Conservation (phyloP, 2,797 vertebrate genomes). For the Chrysolophus pictus region DNA sequence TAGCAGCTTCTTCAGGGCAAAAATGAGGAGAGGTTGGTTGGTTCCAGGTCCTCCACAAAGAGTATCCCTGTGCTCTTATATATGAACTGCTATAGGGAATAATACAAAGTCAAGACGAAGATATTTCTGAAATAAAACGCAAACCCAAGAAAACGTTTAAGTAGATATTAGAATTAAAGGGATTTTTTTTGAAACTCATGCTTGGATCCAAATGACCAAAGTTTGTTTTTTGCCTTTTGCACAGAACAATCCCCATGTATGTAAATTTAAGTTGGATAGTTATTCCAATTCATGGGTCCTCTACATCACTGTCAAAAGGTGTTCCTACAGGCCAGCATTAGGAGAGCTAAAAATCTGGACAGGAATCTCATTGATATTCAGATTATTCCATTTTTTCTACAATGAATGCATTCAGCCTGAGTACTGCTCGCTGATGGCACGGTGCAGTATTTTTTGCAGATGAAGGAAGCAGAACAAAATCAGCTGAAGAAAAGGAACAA, state of each 20-base stretch:
- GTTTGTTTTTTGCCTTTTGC: background rate
- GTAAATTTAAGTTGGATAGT: background rate
- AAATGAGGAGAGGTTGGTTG: background rate
- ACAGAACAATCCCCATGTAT: background rate
- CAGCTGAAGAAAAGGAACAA: background rate
- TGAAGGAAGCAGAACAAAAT: background rate
- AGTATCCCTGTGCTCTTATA: background rate
- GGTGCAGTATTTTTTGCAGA: background rate
- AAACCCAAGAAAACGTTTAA: background rate
- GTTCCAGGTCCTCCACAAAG: background rate
- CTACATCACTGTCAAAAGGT: background rate
- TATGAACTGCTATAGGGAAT: background rate
- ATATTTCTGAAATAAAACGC: background rate
- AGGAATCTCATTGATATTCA: background rate
- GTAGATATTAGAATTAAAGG: background rate
- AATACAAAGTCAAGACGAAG: background rate
- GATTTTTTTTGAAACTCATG: background rate
- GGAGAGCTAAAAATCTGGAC: background rate
- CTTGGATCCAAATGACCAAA: background rate
- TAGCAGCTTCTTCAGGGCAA: background rate
- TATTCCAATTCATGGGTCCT: background rate
- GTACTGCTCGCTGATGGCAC: rapidly evolving
- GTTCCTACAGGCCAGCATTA: background rate
- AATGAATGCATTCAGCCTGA: background rate
- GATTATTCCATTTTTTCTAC: background rate